Base-by-base conservation (phyloP, 2,797 vertebrate species). In the Tiaroga cobitis region DNA sequence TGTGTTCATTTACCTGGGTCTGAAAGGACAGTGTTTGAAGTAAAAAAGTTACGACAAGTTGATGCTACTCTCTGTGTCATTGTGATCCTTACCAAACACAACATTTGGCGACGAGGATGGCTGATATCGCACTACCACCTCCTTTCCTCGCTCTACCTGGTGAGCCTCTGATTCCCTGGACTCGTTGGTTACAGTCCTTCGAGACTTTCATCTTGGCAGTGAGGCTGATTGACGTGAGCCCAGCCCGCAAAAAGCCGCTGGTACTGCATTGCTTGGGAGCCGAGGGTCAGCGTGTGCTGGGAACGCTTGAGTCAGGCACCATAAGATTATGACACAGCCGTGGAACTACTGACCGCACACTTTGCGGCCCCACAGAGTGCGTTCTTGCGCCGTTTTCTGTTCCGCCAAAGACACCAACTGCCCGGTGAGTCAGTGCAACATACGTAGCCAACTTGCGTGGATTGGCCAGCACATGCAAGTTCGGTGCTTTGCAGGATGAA, bases 61-160 rank as follows among this genome's bases (percentile, higher is more conserved):
- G 32, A 34, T 34, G 32, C 32, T 34, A 34, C 32, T 34, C 2
- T 34, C 32, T 34, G 32, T 34, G 2, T 34, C 32, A 34, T 3
- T 34, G 32, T 34, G 5, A 51, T 51, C 5, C 49, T 51, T 19
- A 51, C 49, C 49, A 51, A 51, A 19, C 3, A 59, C 24, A 24
- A 59, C 54, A 61, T 84, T 78, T 29, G 87, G 67, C 16, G 9
- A 85, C n/a, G 19, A 79, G 10, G 68, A 85, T 81, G 84, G 61
- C 80, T 85, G 83, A 76, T 19, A 75, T 65, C 32, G 16, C 39
- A 1, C 29, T 84, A 19, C 81, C 69, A 34, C 63, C 51, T 13
- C 61, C 70, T 9, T 70, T 84, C 39, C 86, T 84, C 2, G 68
- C 78, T n/a, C 19, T 82, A 13, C 82, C 32, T 1, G 54, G 65